These are phyloP conservation scores for Vanessa atalanta DNA, from an alignment of 1,140 invertebrate species.

Conservation along the genomic window DNA sequence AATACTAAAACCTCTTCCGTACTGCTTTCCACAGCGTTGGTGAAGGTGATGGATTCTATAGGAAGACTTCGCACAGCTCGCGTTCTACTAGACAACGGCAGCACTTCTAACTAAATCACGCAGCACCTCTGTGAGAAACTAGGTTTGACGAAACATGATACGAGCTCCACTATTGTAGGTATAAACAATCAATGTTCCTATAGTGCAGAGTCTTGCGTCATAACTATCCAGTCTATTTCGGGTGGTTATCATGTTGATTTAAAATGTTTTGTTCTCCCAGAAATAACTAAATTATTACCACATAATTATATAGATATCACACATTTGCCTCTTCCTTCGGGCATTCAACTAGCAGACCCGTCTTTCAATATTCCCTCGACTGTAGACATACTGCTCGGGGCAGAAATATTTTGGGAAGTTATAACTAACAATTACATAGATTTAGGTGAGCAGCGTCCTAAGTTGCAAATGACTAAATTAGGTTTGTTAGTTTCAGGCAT, in stretches of 20 bases:
- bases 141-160: slow-evolving; percentile 30
- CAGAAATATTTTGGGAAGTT: too few relatives aligned
- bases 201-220: too few relatives aligned
- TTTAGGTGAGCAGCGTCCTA: background rate
- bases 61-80: slow-evolving; percentile 39
- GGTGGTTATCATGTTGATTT: too few relatives aligned
- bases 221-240: too few relatives aligned
- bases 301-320: too few relatives aligned
- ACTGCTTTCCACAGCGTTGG: background rate
- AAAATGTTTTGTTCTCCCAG: too few relatives aligned
- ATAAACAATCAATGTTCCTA: slow-evolving; percentile 8
- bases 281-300: too few relatives aligned
- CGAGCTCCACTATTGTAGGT: slow-evolving; percentile 13
- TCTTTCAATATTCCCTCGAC: too few relatives aligned
- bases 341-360: too few relatives aligned
- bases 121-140: slow-evolving; percentile 33
- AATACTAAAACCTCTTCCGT: too few relatives aligned
- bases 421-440: background rate
- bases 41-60: background rate
- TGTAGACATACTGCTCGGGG: too few relatives aligned
- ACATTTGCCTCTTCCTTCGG: too few relatives aligned
- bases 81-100: slow-evolving; percentile 37
- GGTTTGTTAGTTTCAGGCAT: background rate
- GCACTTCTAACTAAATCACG: slow-evolving; percentile 40
- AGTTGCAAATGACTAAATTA: background rate